Evolutionary conservation across 2,888 invertebrate genomes (phyloP).

Genomic region (Celastrina argiolus): DNA sequence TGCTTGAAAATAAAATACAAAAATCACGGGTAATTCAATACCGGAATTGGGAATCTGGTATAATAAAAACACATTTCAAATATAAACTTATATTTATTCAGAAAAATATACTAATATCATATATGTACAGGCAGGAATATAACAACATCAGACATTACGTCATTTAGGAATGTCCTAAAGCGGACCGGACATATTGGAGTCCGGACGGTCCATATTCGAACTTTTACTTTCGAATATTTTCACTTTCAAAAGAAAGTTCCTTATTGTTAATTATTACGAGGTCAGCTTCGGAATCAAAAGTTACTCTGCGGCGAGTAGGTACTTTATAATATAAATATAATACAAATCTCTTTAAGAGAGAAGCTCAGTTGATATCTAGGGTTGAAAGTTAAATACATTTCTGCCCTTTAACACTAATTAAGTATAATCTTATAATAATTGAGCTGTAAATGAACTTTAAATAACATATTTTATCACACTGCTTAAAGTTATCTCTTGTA

Average conservation of each 20-base stretch:
- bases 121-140: background rate
- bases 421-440: constrained; percentile 26
- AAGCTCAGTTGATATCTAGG: too few species aligned
- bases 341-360: too few species aligned
- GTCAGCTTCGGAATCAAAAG: too few species aligned
- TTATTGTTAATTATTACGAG: too few species aligned
- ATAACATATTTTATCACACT: background rate
- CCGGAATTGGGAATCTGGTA: too few species aligned
- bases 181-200: background rate
- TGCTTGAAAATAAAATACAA: too few species aligned
- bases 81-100: background rate
- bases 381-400: background rate
- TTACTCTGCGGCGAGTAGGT: too few species aligned
- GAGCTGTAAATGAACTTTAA: background rate
- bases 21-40: too few species aligned
- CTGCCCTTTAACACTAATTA: constrained; percentile 1
- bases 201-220: background rate
- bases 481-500: background rate
- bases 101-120: background rate
- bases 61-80: background rate
- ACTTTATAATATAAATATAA: too few species aligned
- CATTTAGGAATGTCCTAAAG: background rate
- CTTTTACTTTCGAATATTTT: background rate
- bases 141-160: background rate
- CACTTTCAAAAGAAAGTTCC: background rate